A percentile compares a stretch with the other conserved stretches of the same genome.
phyloP scores from a whole-genome alignment of 2,888 invertebrate species.

The Hyles lineata region DNA sequence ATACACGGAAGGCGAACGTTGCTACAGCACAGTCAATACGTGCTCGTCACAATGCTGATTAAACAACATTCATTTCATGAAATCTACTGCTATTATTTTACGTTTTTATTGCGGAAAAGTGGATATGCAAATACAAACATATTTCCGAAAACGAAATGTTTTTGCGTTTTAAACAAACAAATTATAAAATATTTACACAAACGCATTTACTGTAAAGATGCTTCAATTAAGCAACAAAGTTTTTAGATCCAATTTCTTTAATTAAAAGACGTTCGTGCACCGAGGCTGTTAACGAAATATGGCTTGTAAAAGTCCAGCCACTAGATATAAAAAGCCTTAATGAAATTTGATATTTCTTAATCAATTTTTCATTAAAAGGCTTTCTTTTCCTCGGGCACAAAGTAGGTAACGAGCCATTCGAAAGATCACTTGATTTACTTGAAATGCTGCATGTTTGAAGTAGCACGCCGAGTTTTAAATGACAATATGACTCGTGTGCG shows the following conservation, averaged over 20 bases:
- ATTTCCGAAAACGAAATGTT: background rate
- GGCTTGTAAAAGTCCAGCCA: conserved; percentile 44
- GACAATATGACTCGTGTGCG: conserved; percentile 39
- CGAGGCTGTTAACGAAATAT: conserved; percentile 53
- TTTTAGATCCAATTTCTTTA: conserved; percentile 58
- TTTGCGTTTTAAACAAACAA: conserved; percentile 24
- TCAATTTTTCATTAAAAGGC: conserved; percentile 39
- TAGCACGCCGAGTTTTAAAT: conserved; percentile 46
- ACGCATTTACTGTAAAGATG: conserved; percentile 40
- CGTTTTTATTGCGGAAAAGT: conserved; percentile 6
- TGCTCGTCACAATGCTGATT: conserved; percentile 32
- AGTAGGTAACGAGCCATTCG: conserved; percentile 40
- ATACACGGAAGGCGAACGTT: background rate
- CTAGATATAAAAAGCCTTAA: conserved; percentile 35
- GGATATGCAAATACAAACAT: background rate
- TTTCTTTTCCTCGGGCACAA: conserved; percentile 44
- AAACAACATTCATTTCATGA: conserved; percentile 39
- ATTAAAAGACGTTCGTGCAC: conserved; percentile 61
- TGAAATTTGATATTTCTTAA: conserved; percentile 42
- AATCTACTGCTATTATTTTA: background rate
- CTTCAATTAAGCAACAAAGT: conserved; percentile 38
- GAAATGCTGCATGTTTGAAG: conserved; percentile 49
- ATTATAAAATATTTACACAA: conserved; percentile 35
- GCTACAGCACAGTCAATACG: conserved; percentile 2
- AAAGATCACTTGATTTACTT: conserved; percentile 53